Evolutionary conservation across 2,113 vertebrate genomes (phyloP).

Genomic region (Leuciscus idus): DNA sequence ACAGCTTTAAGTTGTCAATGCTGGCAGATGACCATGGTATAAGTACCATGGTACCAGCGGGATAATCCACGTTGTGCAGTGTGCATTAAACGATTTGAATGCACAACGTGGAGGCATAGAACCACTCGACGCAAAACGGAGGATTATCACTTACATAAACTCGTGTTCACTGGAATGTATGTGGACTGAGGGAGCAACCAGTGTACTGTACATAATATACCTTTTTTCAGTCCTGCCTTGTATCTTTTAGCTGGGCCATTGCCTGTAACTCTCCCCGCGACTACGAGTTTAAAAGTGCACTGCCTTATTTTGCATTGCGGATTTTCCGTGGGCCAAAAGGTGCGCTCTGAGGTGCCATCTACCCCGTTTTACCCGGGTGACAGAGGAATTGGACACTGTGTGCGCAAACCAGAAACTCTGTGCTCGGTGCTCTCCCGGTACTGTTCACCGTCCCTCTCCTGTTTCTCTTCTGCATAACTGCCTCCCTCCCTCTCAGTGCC

Average conservation of each 20-base stretch:
- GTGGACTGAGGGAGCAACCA: not conserved
- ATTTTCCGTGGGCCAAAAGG: slow-evolving; percentile 19
- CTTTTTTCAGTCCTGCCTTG: not conserved
- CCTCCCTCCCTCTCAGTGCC: slow-evolving; percentile 49
- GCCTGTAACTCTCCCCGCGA: not conserved
- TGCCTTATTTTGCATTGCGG: not conserved
- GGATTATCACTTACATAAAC: too few relatives aligned
- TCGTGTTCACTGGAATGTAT: too few relatives aligned
- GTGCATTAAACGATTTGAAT: too few relatives aligned
- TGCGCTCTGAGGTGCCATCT: not conserved
- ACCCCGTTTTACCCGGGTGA: slow-evolving; percentile 27
- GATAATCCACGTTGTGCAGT: too few relatives aligned
- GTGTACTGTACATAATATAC: not conserved
- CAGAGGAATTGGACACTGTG: slow-evolving; percentile 35
- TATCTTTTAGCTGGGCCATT: not conserved
- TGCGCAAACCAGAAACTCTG: slow-evolving; percentile 17
- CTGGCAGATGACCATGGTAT: too few relatives aligned
- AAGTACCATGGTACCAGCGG: too few relatives aligned
- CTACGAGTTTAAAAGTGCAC: not conserved
- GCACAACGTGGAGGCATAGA: too few relatives aligned
- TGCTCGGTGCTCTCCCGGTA: not conserved
- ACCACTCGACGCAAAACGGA: too few relatives aligned
- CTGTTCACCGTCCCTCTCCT: slow-evolving; percentile 41
- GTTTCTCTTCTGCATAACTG: slow-evolving; percentile 47
- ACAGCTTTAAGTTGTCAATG: too few relatives aligned